Evolutionary conservation across 2,113 vertebrate species (phyloP).

Genomic region (Archilochus colubris): DNA sequence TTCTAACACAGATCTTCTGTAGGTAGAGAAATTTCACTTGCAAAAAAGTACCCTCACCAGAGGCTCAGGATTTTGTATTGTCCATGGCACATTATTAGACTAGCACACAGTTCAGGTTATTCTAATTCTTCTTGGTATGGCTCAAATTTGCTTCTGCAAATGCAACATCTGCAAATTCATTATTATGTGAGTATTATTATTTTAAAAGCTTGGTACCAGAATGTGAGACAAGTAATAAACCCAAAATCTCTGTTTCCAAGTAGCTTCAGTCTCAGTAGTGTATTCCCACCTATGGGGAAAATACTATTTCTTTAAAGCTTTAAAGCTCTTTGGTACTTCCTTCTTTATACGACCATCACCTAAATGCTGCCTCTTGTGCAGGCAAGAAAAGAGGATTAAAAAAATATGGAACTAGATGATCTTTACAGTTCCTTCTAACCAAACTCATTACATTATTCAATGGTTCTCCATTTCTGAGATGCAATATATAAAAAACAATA

Average conservation of each 20-base stretch:
- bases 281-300: neutral
- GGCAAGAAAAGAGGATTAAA: neutral
- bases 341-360: neutral
- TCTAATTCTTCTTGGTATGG: conserved; percentile 13
- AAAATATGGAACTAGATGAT: neutral
- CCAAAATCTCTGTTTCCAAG: neutral
- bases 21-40: neutral
- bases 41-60: neutral
- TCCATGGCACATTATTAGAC: neutral
- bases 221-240: neutral
- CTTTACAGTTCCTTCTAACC: no score
- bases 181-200: conserved; percentile 11
- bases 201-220: neutral
- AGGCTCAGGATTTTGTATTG: neutral
- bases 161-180: conserved; percentile 14
- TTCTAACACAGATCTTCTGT: neutral
- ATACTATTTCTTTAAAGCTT: neutral
- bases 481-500: neutral
- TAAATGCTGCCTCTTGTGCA: neutral
- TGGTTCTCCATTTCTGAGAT: neutral
- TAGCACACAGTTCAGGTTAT: conserved; percentile 15
- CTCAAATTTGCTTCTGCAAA: conserved; percentile 30
- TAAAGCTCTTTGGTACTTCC: conserved; percentile 14
- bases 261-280: neutral
- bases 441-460: no score